Conservation (phyloP, 2,888 invertebrate genomes). For the Koerneria pararmatus region DNA sequence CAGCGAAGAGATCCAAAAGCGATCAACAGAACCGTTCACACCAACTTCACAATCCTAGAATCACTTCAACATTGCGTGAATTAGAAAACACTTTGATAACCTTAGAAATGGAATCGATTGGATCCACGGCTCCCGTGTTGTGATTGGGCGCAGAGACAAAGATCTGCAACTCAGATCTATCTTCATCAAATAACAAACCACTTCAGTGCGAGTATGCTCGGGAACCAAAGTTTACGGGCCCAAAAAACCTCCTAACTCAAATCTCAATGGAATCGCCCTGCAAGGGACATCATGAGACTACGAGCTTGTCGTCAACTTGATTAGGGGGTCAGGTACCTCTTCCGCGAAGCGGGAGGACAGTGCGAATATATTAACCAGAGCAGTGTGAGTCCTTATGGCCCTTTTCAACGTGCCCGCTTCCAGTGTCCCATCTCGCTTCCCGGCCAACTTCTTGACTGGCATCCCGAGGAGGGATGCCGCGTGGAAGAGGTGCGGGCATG, state of each 20-base stretch:
- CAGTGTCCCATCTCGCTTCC: slow-evolving; percentile 13
- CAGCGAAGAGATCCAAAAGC: no score
- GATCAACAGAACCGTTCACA: no score
- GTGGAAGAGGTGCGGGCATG: slow-evolving; percentile 14
- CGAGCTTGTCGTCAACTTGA: no score
- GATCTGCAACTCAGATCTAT: slow-evolving; percentile 68
- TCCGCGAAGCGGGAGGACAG: neutral
- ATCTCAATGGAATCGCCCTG: no score
- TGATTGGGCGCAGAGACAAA: slow-evolving; percentile 91
- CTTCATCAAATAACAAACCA: neutral
- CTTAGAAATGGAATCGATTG: slow-evolving; percentile 77
- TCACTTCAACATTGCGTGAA: neutral
- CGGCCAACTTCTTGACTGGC: neutral
- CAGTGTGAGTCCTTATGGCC: slow-evolving; percentile 1
- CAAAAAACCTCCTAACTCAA: no score
- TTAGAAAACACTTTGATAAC: slow-evolving; percentile 61
- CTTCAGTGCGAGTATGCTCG: no score
- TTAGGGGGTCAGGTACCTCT: no score
- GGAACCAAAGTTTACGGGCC: no score
- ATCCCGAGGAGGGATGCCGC: slow-evolving; percentile 10
- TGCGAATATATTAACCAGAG: neutral
- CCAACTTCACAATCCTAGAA: no score
- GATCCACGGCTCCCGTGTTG: slow-evolving; percentile 93
- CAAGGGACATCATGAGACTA: no score
- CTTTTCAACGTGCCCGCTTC: slow-evolving; percentile 9